A percentile compares a stretch with the other conserved stretches of the same genome.
phyloP scores from a whole-genome alignment of 2,888 invertebrate genomes.

The Hyposoter didymator region DNA sequence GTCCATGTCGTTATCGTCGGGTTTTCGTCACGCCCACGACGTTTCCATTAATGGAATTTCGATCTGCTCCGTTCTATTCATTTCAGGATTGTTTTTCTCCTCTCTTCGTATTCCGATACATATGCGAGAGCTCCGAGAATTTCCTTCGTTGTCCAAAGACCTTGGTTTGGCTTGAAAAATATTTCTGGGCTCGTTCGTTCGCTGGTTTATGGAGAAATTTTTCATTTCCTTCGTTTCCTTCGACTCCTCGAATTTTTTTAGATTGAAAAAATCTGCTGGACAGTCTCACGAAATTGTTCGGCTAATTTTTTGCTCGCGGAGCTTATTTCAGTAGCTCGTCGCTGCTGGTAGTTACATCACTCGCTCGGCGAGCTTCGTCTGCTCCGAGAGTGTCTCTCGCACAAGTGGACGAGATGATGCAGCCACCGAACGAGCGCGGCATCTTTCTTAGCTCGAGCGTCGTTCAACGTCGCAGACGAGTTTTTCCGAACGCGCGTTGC shows the following conservation, averaged over 20 bases:
- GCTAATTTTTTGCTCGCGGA: neutral
- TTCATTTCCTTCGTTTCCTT: neutral
- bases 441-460: slow-evolving; percentile 25
- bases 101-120: neutral
- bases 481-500: slow-evolving; percentile 27
- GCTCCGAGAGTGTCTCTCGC: slow-evolving; percentile 29
- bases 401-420: slow-evolving; percentile 11
- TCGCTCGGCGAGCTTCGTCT: slow-evolving; percentile 11
- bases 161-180: slow-evolving; percentile 3
- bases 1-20: slow-evolving; percentile 47
- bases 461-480: slow-evolving; percentile 1
- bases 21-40: slow-evolving; percentile 60
- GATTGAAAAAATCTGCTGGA: neutral
- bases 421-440: slow-evolving; percentile 11
- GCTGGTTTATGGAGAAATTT: neutral
- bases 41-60: slow-evolving; percentile 69
- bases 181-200: neutral
- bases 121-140: neutral
- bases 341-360: slow-evolving; percentile 3
- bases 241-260: no score
- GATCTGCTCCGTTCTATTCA: slow-evolving; percentile 45
- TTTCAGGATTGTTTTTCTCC: slow-evolving; percentile 34
- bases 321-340: neutral
- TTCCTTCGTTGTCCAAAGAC: slow-evolving; percentile 16
- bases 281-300: neutral